Conservation (phyloP, 2,113 vertebrate species). For the Miniopterus natalensis region DNA sequence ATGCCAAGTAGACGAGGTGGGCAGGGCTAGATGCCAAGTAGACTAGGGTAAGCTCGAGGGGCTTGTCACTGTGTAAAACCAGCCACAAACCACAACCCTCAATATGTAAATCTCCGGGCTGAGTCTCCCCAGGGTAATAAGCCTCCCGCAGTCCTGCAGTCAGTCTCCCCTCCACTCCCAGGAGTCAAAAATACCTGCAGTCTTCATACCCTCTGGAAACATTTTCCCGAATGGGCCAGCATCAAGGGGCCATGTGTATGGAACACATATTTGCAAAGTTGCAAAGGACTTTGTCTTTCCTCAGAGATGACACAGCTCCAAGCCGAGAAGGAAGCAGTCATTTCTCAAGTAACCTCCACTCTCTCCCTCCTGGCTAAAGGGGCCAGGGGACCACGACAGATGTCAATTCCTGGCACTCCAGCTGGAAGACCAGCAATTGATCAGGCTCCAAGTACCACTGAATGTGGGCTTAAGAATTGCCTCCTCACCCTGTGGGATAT, state of each 20-base stretch:
- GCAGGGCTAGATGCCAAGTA: not conserved
- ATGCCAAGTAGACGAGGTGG: not conserved
- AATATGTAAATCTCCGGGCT: slow-evolving; percentile 63
- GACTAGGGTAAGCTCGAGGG: not conserved
- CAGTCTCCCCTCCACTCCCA: not conserved
- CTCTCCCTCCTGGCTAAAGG: not conserved
- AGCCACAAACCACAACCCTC: slow-evolving; percentile 38
- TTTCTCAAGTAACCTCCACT: not conserved
- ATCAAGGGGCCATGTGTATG: not conserved
- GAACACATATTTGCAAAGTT: not conserved
- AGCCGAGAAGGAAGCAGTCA: not conserved
- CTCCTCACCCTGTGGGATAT: not conserved
- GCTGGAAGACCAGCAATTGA: not conserved
- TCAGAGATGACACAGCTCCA: not conserved
- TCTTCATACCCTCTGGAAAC: not conserved
- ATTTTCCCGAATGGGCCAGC: not conserved
- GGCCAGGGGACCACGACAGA: not conserved
- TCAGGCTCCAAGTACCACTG: not conserved
- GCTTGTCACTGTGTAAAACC: not conserved
- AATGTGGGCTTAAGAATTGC: not conserved
- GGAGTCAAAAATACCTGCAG: not conserved
- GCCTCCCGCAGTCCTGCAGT: not conserved
- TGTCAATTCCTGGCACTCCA: not conserved
- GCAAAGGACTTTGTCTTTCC: not conserved
- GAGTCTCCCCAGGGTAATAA: not conserved